phyloP scores from a whole-genome alignment of 2,888 invertebrate species.

The Stramonita haemastoma region DNA sequence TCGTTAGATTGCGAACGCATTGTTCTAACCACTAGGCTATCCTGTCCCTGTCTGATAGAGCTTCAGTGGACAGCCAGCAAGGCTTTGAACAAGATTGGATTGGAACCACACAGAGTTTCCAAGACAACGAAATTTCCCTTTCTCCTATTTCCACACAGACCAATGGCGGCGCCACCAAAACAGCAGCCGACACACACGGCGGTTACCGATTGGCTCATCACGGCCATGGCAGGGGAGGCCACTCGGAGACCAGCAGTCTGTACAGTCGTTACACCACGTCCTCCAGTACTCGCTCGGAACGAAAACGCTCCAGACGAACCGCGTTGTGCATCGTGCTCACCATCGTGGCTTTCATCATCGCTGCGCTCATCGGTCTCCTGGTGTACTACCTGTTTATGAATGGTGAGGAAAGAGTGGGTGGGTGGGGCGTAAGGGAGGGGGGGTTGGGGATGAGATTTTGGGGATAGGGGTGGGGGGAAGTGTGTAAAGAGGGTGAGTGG shows the following conservation, averaged over 20 bases:
- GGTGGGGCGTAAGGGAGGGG: too few relatives aligned
- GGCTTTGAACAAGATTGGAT: too few relatives aligned
- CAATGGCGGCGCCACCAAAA: conserved; percentile 2
- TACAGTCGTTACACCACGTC: conserved; percentile 45
- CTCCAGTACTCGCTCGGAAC: conserved; percentile 33
- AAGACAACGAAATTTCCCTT: too few relatives aligned
- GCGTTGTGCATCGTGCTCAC: conserved; percentile 47
- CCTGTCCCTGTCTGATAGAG: too few relatives aligned
- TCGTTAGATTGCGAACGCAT: too few relatives aligned
- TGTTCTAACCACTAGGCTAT: too few relatives aligned
- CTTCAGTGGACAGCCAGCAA: too few relatives aligned
- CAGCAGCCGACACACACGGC: neutral
- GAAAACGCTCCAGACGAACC: conserved; percentile 37
- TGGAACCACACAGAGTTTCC: too few relatives aligned
- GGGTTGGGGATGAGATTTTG: too few relatives aligned
- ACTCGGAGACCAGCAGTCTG: conserved; percentile 47
- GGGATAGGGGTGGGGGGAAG: neutral
- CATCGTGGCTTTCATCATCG: conserved; percentile 50
- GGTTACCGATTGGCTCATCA: conserved; percentile 31
- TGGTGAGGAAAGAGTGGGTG: too few relatives aligned
- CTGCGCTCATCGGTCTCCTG: conserved; percentile 48
- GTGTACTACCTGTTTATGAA: conserved; percentile 49
- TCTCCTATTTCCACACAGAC: too few relatives aligned
- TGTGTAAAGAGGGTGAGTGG: too few relatives aligned
- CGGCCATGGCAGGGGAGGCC: neutral